Base-by-base conservation (phyloP, 2,113 vertebrate species). In the Rhizomys pruinosus region DNA sequence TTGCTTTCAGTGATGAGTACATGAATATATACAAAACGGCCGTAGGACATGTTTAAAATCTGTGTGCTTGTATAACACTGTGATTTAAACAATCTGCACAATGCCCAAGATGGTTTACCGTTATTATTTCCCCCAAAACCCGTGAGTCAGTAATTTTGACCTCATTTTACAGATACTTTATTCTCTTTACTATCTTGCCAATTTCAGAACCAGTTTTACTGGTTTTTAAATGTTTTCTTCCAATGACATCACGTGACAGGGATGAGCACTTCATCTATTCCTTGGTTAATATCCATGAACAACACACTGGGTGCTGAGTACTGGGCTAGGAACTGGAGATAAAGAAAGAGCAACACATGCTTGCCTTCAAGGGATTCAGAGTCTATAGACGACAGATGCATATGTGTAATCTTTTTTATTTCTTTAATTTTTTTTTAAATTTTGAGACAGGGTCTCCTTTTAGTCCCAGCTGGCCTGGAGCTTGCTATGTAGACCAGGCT, bases 111-210 rank as follows among this genome's bases (percentile, higher is more conserved):
- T 42, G 34, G n/a, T 57, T 90, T 74, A 69, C 71, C 69, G 63
- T 61, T 52, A 52, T 85, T 91, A 57, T 96, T 79, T 76, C 84
- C 72, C 64, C 27, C 42, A 57, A 3, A 94, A 63, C 37, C 9
- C 34, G 25, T 61, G 61, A 92, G 32, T 76, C 68, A 88, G 52
- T 39, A 84, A 71, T 42, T 86, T 61, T 63, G 23, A 22, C 71
- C 32, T 64, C 39, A 52, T 92, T 92, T 96, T 84, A 90, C 17
- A 91, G 61, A 44, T 87, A 89, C 59, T 66, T 10, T 4, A 85
- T 78, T 93, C 91, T 64, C 76, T n/a, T 69, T 84, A 44, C 69
- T 80, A 92, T 68, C 77, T 76, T 77, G 55, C 37, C 72, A 74
- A 66, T 52, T 74, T 79, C 44, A 80, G 34, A 93, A 89, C 25